Evolutionary conservation across 2,113 vertebrate species (phyloP).

Genomic region (Hucho hucho): DNA sequence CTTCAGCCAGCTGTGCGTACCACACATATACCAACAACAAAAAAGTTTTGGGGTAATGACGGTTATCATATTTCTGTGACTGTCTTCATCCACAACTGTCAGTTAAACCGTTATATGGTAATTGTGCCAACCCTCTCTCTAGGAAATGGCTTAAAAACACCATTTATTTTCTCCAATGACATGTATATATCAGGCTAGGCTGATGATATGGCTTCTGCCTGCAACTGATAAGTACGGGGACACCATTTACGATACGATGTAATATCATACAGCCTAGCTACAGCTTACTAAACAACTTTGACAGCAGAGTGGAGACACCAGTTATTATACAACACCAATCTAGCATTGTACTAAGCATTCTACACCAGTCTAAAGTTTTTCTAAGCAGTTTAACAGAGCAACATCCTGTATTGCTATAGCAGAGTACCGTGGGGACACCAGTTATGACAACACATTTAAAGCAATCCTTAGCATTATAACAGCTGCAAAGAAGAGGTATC

Average conservation of each 20-base stretch:
- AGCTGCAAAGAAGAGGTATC: conserved; percentile 44
- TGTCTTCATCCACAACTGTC: not conserved
- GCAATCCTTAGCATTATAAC: not conserved
- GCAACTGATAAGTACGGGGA: not conserved
- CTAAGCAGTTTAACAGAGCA: too few species aligned
- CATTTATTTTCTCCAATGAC: conserved; percentile 47
- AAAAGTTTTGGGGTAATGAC: too few species aligned
- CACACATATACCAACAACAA: too few species aligned
- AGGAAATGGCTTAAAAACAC: conserved; percentile 54
- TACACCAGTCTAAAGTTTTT: too few species aligned
- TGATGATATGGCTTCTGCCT: not conserved
- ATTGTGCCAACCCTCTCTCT: conserved; percentile 42
- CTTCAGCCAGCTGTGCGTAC: too few species aligned
- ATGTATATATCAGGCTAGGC: conserved; percentile 53
- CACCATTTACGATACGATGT: not conserved
- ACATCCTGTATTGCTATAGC: too few species aligned
- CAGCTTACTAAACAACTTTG: too few species aligned
- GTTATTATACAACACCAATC: not conserved
- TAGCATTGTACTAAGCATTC: not conserved
- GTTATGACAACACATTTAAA: not conserved
- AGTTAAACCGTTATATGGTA: conserved; percentile 32
- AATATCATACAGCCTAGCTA: too few species aligned
- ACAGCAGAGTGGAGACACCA: not conserved
- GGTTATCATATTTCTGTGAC: too few species aligned
- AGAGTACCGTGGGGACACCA: not conserved